Base-by-base conservation (phyloP, 2,888 invertebrate species). In the Lampropteryx suffumata region DNA sequence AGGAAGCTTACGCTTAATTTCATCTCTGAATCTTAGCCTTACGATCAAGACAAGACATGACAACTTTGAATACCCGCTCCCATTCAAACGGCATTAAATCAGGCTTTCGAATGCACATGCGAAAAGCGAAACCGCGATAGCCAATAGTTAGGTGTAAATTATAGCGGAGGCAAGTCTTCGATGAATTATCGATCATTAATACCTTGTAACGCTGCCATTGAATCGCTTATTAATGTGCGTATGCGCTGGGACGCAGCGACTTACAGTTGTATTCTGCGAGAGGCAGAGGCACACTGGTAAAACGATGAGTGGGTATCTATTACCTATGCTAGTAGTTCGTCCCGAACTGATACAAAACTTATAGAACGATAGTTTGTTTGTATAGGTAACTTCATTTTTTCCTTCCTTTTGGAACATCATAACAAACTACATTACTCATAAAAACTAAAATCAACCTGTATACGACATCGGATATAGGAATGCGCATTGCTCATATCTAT, bases 171-270 rank as follows among this genome's bases (percentile, higher is more conserved):
- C 62, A 47, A 47, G 61, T 56, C 52, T 51, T 58, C 67, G 67
- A 73, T 73, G 76, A 79, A 65, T 77, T 75, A 78, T 76, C 58
- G 72, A 59, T 59, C 77, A 76, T 79, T 79, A 77, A 79, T 77
- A 71, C 71, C 73, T 64, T 65, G 65, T 69, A 72, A 73, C 74
- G 71, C 67, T 70, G 62, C 67, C 65, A 67, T 70, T 65, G 64
- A 59, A 61, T 59, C 47, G 54, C 59, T 72, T 75, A 76, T 73
- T 72, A 73, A 73, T 74, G 73, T 54, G 55, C 65, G 58, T 59
- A 57, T 26, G 45, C 47, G 45, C n/a, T n/a, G 53, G 48, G 33
- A 49, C 14, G 33, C 7, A 14, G 44, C 14, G 9, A 33, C 37
- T 7, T 24, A 28, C 10, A 39, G 51, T 14, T 49, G 35, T 60